Base-by-base conservation (phyloP, 2,888 invertebrate species). In the Chrysina gloriosa region DNA sequence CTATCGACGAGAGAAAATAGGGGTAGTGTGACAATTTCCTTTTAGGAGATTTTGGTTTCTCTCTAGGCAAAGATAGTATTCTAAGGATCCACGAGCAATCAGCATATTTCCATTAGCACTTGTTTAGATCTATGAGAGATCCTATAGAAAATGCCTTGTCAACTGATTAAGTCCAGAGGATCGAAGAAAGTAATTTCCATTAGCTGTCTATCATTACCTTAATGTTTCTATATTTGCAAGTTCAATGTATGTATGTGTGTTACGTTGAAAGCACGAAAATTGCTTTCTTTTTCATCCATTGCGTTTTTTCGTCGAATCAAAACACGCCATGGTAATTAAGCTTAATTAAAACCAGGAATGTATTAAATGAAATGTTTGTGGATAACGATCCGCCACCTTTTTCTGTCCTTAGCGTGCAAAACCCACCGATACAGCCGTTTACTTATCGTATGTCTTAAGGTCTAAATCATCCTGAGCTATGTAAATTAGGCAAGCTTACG, bases 321-420 rank as follows among this genome's bases (percentile, higher is more conserved):
- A 61, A 61, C 58, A 61, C 58, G 58, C 58, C 29, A 61, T 27
- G 25, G 58, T 45, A 61, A 61, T 61, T 61, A 61, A 42, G 27
- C 42, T 61, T 42, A 61, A 61, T 61, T 61, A 61, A 61, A 42
- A 58, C 25, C 39, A 29, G 14, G 50, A 52, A 47, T 7, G 47
- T 21, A 47, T 21, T 47, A 47, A 47, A 52, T 52, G 50, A 50
- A 50, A 52, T 52, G 31, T 52, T 52, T 16, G 16, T 9, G 19
- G 52, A 31, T 31, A 52, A 52, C 29, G 31, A 52, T 52, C 52
- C 52, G 31, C 16, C 29, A 16, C 39, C 11, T 34, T 54, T 36
- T 21, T 54, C 21, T 34, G 6, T 34, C 56, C 34, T 52, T 61
- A 42, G 42, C 45, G 42, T 25, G 2, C 9, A 42, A 45, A 61